Base-by-base conservation (phyloP, 2,888 invertebrate species). In the Brachyopa scutellaris region DNA sequence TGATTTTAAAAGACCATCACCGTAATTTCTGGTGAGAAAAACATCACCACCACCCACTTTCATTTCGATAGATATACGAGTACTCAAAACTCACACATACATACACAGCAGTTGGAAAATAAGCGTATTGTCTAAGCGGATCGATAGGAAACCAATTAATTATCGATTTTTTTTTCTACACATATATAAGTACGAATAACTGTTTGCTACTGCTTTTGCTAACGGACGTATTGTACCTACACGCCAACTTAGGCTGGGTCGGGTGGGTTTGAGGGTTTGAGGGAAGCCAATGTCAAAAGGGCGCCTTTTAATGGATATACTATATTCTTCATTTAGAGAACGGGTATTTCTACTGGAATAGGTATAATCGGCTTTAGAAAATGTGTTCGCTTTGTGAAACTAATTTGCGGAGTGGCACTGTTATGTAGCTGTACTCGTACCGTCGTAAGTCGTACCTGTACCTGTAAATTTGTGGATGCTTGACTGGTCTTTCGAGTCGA, bases 61-160 rank as follows among this genome's bases (percentile, higher is more conserved):
- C 36, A 19, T 45, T 36, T 21, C 29, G 53, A 47, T 57, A 40
- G 17, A 33, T n/a, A 64, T 64, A 36, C 15, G 29, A 47, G 17
- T n/a, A n/a, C n/a, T n/a, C n/a, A n/a, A n/a, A n/a, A n/a, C n/a
- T n/a, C n/a, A n/a, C n/a, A n/a, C n/a, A n/a, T n/a, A n/a, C n/a
- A n/a, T n/a, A n/a, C n/a, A 31, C 61, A 13, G 45, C 19, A 59
- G 13, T n/a, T n/a, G 36, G 7, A 21, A 31, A 13, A 21, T 40
- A n/a, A 11, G 21, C 8, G 19, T 31, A 42, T 42, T 26, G 55
- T 13, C 26, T 23, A 9, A 47, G 15, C 19, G 53, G 61, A 79
- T 79, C 79, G 67, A 79, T 79, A 47, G 9, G 38, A 73, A 79
- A 79, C 61, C 73, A 79, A 79, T 79, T 73, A 79, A 53, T 51